phyloP scores from a whole-genome alignment of 2,888 invertebrate genomes.

The Ferdinandea cuprea region DNA sequence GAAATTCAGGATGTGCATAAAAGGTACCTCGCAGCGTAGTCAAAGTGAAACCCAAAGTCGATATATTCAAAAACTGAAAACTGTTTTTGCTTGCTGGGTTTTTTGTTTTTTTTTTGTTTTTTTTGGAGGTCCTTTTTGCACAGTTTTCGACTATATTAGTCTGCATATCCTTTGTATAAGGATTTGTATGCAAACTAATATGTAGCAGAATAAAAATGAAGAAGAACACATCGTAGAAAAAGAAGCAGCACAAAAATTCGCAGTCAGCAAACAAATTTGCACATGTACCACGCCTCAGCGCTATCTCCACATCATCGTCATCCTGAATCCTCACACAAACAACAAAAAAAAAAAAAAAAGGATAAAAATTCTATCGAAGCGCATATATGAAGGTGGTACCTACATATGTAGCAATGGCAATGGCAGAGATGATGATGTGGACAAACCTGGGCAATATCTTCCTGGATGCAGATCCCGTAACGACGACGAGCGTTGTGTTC shows the following conservation, averaged over 20 bases:
- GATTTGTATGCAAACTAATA: slow-evolving; percentile 72
- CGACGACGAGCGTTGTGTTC: slow-evolving; percentile 44
- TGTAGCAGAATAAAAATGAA: slow-evolving; percentile 70
- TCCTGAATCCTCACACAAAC: slow-evolving; percentile 55
- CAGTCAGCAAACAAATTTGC: slow-evolving; percentile 74
- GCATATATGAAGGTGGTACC: slow-evolving; percentile 15
- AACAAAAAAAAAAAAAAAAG: slow-evolving; percentile 34
- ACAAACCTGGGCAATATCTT: slow-evolving; percentile 72
- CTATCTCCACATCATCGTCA: slow-evolving; percentile 64
- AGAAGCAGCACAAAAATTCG: slow-evolving; percentile 66
- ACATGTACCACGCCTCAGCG: slow-evolving; percentile 73
- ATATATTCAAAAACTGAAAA: slow-evolving; percentile 65
- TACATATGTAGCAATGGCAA: slow-evolving; percentile 23
- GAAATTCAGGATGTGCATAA: slow-evolving; percentile 68
- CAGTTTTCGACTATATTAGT: slow-evolving; percentile 71
- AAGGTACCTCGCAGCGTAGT: slow-evolving; percentile 36
- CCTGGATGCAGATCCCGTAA: slow-evolving; percentile 58
- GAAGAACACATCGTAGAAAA: slow-evolving; percentile 64
- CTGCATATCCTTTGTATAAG: slow-evolving; percentile 69
- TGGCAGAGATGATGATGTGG: slow-evolving; percentile 66
- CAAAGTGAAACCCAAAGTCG: slow-evolving; percentile 69
- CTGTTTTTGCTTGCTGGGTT: slow-evolving; percentile 16
- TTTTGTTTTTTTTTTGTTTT: too few relatives aligned
- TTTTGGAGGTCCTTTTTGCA: slow-evolving; percentile 37
- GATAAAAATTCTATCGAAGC: slow-evolving; percentile 73